Base-by-base conservation (phyloP, 1,140 invertebrate species). In the Laupala kohalensis region DNA sequence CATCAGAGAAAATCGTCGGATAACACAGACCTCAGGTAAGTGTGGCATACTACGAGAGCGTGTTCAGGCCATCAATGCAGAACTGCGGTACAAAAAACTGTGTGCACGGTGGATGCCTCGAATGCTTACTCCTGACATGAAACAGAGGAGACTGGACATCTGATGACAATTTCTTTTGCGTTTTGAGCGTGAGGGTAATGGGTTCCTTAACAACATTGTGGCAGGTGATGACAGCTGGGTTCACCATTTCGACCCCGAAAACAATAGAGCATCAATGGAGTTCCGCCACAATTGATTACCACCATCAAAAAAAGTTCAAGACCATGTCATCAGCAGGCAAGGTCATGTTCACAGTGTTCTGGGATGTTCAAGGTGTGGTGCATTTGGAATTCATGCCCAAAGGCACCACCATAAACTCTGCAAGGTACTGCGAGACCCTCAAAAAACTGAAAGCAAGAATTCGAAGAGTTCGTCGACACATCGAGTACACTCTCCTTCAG, bases 141-240 rank as follows among this genome's bases (percentile, higher is more conserved):
- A 68, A 68, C 67, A 68, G 6, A 68, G 25, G 26, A 26, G 6
- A 68, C 0, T 19, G 67, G 5, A 27, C 25, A 64, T 23, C 64
- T 25, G 6, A 6, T 13, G 15, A 37, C 67, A 25, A 25, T 68
- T 68, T 15, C 26, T 28, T 19, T 25, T 28, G 67, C 69, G 28
- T 19, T 62, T 13, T 53, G 24, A 69, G 19, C 69, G 25, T 69
- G 69, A 69, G 24, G 24, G 15, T 53, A 15, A 69, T 6, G 69
- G 24, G n/a, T 68, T 68, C 67, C 28, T 68, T 13, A n/a, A 30
- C 69, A 69, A 66, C 64, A 71, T 27, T 67, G 30, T 67, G 15
- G 68, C 62, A 67, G 63, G 63, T n/a, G 30, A 71, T 71, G 26
- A 67, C 9, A 67, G 30, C 25, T 71, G 64, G 26, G 63, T 25